Evolutionary conservation across 2,797 vertebrate species (phyloP).

Genomic region (Tinamus major): DNA sequence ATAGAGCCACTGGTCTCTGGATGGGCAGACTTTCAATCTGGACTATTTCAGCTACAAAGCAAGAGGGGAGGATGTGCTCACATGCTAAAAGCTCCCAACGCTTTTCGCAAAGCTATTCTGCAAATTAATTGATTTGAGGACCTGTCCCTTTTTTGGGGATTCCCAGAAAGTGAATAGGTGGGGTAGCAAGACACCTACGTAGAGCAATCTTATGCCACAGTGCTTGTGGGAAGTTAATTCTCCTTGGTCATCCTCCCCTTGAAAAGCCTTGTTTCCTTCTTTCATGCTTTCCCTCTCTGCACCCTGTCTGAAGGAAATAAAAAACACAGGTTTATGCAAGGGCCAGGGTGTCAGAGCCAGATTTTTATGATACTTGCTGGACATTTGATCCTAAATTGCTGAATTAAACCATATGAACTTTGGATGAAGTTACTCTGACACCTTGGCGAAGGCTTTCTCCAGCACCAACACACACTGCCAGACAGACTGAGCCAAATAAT

Average conservation of each 20-base stretch:
- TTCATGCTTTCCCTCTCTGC: background rate
- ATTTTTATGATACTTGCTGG: background rate
- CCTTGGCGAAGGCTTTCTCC: background rate
- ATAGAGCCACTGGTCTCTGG: background rate
- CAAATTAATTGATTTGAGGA: background rate
- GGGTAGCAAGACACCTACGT: background rate
- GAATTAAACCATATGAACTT: background rate
- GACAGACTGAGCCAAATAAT: background rate
- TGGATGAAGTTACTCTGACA: background rate
- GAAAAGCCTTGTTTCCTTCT: background rate
- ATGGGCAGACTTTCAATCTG: background rate
- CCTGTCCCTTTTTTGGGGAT: background rate
- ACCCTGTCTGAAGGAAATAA: background rate
- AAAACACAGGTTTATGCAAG: no score
- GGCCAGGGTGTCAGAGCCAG: background rate
- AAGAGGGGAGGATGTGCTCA: background rate
- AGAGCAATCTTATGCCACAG: background rate
- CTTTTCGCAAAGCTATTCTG: background rate
- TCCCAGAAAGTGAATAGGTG: background rate
- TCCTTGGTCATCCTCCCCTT: background rate
- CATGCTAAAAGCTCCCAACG: rapidly evolving
- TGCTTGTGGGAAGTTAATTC: background rate
- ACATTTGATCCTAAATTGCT: background rate
- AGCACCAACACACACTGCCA: background rate
- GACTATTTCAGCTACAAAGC: background rate